phyloP scores from a whole-genome alignment of 2,888 invertebrate species.

The Tipula vernalis region DNA sequence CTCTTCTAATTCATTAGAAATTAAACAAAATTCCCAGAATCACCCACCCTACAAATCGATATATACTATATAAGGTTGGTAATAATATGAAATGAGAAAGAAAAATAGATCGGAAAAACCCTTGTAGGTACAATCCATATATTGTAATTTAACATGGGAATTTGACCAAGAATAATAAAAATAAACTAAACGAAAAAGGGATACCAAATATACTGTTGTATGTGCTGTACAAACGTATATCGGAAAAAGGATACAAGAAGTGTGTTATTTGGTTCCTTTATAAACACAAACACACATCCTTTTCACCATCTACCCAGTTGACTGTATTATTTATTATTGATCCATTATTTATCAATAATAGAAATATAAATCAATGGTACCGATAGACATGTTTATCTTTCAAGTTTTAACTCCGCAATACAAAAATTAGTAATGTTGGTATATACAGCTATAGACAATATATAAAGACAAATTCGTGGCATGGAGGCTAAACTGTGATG shows the following conservation, averaged over 20 bases:
- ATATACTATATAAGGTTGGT: not conserved
- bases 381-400: not conserved
- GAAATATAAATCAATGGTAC: not conserved
- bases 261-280: not conserved
- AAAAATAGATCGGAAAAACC: not conserved
- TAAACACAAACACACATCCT: not conserved
- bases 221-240: not conserved
- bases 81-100: not conserved
- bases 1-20: not conserved
- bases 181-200: not conserved
- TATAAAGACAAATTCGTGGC: not conserved
- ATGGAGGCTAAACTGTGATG: not conserved
- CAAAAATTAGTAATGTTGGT: not conserved
- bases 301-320: not conserved
- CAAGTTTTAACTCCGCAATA: not conserved
- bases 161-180: not conserved
- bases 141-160: conserved; percentile 1
- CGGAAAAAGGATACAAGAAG: not conserved
- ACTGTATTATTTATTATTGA: not conserved
- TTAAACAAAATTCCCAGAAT: not conserved
- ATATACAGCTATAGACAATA: too few relatives aligned
- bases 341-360: conserved; percentile 4
- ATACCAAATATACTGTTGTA: not conserved
- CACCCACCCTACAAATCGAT: not conserved
- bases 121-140: not conserved